Conservation (phyloP, 2,113 vertebrate genomes). For the Coptodon rendalli region DNA sequence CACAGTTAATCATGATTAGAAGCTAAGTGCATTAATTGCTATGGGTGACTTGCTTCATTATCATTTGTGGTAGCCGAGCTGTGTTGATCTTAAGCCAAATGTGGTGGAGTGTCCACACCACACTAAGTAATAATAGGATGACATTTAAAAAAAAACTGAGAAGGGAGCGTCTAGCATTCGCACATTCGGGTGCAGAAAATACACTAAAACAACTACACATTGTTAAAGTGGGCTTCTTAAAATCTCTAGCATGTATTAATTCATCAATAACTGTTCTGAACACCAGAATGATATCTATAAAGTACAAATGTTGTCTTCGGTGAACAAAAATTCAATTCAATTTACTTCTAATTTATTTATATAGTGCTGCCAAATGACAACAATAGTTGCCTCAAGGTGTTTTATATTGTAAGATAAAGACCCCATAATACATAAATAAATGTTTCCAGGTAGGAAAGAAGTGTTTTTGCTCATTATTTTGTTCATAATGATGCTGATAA, state of each 20-base stretch:
- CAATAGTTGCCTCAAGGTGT: neutral
- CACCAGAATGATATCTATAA: neutral
- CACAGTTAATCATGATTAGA: conserved; percentile 48
- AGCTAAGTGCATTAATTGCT: conserved; percentile 47
- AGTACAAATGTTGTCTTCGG: neutral
- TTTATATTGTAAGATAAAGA: neutral
- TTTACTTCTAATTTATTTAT: neutral
- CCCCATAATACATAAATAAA: neutral
- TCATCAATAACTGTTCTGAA: neutral
- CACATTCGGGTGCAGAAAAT: neutral
- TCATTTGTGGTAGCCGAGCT: conserved; percentile 10
- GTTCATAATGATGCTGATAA: neutral
- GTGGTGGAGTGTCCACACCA: neutral
- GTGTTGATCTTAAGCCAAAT: conserved; percentile 12
- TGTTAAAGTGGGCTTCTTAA: rapidly evolving
- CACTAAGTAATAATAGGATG: neutral
- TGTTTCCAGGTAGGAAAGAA: neutral
- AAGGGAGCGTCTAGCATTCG: neutral
- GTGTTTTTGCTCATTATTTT: neutral
- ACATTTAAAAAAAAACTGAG: neutral
- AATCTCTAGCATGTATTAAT: neutral
- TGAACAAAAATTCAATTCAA: neutral
- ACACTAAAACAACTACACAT: neutral
- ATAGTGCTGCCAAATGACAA: neutral
- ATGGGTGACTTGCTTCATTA: conserved; percentile 37